phyloP scores from a whole-genome alignment of 2,797 vertebrate genomes.

The Anas acuta region DNA sequence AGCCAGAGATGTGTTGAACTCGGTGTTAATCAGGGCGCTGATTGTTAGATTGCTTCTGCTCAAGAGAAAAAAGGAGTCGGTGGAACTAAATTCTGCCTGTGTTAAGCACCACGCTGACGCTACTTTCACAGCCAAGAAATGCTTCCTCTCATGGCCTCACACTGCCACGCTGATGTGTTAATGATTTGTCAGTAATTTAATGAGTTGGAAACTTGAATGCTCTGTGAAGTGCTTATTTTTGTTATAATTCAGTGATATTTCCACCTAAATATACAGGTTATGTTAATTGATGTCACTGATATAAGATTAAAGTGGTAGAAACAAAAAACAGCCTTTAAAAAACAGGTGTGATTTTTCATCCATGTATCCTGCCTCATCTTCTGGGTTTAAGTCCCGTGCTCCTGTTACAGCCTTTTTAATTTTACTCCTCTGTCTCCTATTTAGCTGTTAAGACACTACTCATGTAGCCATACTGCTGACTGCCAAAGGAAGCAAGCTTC shows the following conservation, averaged over 20 bases:
- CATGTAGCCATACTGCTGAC: not conserved
- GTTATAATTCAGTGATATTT: constrained; percentile 4
- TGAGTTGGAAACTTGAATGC: not conserved
- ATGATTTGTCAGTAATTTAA: constrained; percentile 45
- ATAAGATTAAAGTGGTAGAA: constrained; percentile 10
- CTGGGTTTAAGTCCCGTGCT: not conserved
- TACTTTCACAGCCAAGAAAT: not conserved
- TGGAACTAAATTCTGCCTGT: not conserved
- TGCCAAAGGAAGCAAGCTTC: not conserved
- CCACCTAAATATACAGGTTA: not conserved
- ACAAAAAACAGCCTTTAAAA: constrained; percentile 5
- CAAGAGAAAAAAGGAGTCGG: not conserved
- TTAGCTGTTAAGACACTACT: not conserved
- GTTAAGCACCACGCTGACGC: not conserved
- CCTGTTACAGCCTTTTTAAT: not conserved
- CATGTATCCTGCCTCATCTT: not conserved
- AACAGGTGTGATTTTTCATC: constrained; percentile 4
- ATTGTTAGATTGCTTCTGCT: not conserved
- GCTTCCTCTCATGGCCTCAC: not conserved
- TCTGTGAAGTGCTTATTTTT: constrained; percentile 40
- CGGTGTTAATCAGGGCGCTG: not conserved
- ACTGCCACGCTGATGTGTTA: not conserved
- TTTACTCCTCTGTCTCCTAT: not conserved
- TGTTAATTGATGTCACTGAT: constrained; percentile 20
- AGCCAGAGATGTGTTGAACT: not conserved